A percentile compares a stretch with the other conserved stretches of the same genome.
Conservation (phyloP, 2,113 vertebrate genomes). For the Neogale vison region DNA sequence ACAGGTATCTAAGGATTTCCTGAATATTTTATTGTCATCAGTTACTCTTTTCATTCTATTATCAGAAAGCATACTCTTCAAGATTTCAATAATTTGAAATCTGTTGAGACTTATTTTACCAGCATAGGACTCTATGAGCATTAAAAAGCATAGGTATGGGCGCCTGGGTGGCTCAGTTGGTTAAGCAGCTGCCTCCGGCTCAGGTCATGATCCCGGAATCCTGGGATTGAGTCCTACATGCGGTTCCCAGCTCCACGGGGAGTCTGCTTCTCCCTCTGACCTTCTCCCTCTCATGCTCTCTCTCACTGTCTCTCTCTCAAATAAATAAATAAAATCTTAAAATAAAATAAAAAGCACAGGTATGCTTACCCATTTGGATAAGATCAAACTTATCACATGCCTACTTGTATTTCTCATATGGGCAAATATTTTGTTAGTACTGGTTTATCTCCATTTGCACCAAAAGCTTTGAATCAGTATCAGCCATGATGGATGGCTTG, state of each 20-base stretch:
- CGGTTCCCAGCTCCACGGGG: too few relatives aligned
- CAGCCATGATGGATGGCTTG: neutral
- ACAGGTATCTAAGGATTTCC: neutral
- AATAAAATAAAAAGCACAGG: neutral
- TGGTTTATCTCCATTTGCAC: neutral
- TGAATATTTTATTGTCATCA: neutral
- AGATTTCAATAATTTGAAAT: neutral
- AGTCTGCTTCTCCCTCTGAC: too few relatives aligned
- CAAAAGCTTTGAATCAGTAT: neutral
- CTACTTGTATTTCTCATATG: neutral
- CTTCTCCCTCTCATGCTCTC: too few relatives aligned
- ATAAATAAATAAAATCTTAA: too few relatives aligned
- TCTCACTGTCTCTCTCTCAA: too few relatives aligned
- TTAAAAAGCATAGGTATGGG: neutral
- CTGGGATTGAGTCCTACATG: too few relatives aligned
- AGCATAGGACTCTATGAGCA: neutral
- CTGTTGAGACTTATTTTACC: neutral
- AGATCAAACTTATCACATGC: neutral
- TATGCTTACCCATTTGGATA: neutral
- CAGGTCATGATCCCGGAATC: too few relatives aligned
- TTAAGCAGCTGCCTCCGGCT: too few relatives aligned
- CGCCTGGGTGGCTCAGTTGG: too few relatives aligned
- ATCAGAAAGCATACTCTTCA: neutral
- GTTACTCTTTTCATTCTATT: neutral
- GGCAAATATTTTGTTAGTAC: neutral